These are phyloP conservation scores for Vollenhovia emeryi DNA, from an alignment of 1,140 invertebrate genomes.

Conservation along the genomic window DNA sequence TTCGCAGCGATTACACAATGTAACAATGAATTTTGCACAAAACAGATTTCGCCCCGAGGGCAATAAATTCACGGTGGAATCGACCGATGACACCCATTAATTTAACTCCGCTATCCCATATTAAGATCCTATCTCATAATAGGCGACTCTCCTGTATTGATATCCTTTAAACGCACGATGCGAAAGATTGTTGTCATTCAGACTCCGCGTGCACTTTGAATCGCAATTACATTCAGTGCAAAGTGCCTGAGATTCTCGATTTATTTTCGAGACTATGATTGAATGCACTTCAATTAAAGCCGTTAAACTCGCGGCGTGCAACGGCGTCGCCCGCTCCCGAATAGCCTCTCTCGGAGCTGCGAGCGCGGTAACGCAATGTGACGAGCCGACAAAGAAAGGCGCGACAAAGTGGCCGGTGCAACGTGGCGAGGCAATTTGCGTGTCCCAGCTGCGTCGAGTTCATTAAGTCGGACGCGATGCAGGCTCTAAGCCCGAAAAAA, in stretches of 20 bases:
- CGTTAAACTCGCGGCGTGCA: neutral
- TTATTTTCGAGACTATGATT: neutral
- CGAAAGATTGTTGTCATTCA: neutral
- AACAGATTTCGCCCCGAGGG: too few species aligned
- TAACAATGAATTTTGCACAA: too few species aligned
- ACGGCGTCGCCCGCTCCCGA: neutral
- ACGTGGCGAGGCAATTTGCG: constrained; percentile 16
- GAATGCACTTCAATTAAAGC: constrained; percentile 20
- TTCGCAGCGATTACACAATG: too few species aligned
- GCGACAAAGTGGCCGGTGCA: neutral
- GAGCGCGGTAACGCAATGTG: neutral
- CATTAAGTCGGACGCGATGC: neutral
- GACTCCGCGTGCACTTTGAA: too few species aligned
- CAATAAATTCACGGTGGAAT: too few species aligned
- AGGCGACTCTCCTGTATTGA: too few species aligned
- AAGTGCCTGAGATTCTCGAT: neutral
- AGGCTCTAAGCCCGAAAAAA: neutral
- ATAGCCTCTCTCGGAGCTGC: neutral
- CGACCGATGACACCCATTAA: too few species aligned
- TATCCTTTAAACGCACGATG: neutral
- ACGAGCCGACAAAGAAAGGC: constrained; percentile 2
- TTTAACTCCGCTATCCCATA: too few species aligned
- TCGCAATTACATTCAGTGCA: too few species aligned
- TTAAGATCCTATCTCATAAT: too few species aligned
- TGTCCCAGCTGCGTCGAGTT: constrained; percentile 9